phyloP scores from a whole-genome alignment of 1,140 invertebrate species.

The Bombyx mandarina region DNA sequence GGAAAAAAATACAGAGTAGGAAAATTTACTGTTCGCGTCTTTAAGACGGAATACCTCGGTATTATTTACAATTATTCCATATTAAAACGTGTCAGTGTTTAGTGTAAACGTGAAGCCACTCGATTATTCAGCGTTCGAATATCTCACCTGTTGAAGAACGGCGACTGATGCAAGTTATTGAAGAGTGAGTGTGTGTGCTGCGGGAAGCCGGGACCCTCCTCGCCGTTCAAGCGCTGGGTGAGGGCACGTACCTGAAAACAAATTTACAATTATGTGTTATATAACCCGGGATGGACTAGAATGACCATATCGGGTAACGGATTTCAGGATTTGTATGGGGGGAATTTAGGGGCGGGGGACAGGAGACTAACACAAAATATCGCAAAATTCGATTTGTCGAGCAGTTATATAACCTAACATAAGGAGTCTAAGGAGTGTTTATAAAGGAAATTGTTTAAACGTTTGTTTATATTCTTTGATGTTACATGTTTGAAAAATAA shows the following conservation, averaged over 20 bases:
- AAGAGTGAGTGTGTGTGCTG: slow-evolving; percentile 62
- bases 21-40: no score
- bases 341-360: no score
- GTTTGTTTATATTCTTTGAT: neutral
- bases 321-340: no score
- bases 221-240: slow-evolving; percentile 87
- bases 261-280: neutral
- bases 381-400: no score
- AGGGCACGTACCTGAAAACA: slow-evolving; percentile 81
- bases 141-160: slow-evolving; percentile 69
- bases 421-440: no score
- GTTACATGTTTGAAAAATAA: no score
- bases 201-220: slow-evolving; percentile 78
- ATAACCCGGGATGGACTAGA: no score
- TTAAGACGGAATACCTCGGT: neutral
- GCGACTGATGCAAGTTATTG: slow-evolving; percentile 61
- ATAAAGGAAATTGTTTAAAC: neutral
- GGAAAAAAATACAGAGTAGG: no score
- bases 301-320: no score
- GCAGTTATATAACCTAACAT: no score
- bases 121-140: neutral
- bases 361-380: no score
- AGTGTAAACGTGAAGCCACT: neutral
- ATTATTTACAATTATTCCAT: neutral
- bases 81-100: neutral